Percentiles rank a stretch among this genome's conserved stretches.
Conservation (phyloP, 2,797 vertebrate species). For the Sibirionetta formosa region DNA sequence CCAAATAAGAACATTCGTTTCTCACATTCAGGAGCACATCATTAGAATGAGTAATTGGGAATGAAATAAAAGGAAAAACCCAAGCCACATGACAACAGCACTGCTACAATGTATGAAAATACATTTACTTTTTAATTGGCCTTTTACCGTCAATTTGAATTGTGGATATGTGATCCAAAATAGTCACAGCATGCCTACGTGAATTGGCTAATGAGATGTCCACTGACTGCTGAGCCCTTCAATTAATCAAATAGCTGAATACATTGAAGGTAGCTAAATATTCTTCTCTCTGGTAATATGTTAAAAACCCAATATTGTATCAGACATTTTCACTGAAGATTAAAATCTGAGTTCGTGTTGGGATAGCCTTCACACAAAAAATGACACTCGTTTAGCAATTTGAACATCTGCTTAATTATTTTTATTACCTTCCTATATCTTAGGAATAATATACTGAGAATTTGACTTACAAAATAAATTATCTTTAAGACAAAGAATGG, state of each 20-base stretch:
- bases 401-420: conserved; percentile 65
- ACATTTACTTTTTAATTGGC: conserved; percentile 80
- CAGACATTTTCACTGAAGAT: conserved; percentile 53
- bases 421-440: conserved; percentile 63
- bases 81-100: conserved; percentile 48
- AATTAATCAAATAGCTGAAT: conserved; percentile 76
- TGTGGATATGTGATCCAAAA: conserved; percentile 67
- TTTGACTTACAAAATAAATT: conserved; percentile 67
- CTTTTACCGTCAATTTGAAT: conserved; percentile 65
- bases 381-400: conserved; percentile 48
- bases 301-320: conserved; percentile 58
- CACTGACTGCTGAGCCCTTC: conserved; percentile 69
- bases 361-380: conserved; percentile 68
- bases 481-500: conserved; percentile 49
- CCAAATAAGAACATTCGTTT: conserved; percentile 17
- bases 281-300: conserved; percentile 53
- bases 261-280: conserved; percentile 56
- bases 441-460: conserved; percentile 38
- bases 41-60: conserved; percentile 67
- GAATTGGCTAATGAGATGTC: conserved; percentile 82
- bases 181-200: conserved; percentile 72
- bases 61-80: conserved; percentile 46
- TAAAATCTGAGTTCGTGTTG: conserved; percentile 67
- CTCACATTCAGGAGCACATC: conserved; percentile 29
- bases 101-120: conserved; percentile 60